Evolutionary conservation across 2,888 invertebrate genomes (phyloP), one percentile per base, ranked within the genome.

Genomic region (Pyrocoelia pectoralis): DNA sequence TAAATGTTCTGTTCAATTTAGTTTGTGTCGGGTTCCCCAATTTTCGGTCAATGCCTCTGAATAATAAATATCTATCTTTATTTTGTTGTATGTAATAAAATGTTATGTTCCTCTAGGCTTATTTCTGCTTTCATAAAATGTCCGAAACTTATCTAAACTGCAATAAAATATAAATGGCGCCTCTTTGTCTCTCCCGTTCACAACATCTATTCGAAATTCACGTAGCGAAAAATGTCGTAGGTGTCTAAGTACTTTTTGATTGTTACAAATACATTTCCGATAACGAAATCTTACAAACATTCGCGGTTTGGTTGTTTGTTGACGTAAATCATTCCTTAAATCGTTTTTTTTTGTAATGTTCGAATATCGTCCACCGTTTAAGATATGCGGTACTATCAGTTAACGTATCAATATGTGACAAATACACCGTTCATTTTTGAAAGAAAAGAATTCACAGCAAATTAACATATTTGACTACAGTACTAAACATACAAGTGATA

Each of bases 1-100:
- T 33, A 33, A n/a, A n/a, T 33, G 2, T 33, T 33, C n/a, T n/a
- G 10, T n/a, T 33, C n/a, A 33, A 33, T 33, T 33, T 33, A 33
- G n/a, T 33, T 33, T 6, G n/a, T n/a, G 2, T n/a, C 9, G 33
- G 10, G 10, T 33, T 33, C n/a, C 2, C 33, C n/a, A 33, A 33
- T 33, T 33, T 33, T 33, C 33, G 33, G 33, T 33, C 33, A 33
- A 33, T 33, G 33, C 33, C 33, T 33, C n/a, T 33, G n/a, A n/a
- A 33, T 33, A 33, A 33, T 33, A 33, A 33, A 33, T n/a, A 33
- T 33, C 33, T n/a, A 33, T 33, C n/a, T 33, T 33, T n/a, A n/a
- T 33, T 24, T 24, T 33, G n/a, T 33, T 33, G 8, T n/a, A n/a
- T n/a, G n/a, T 6, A 24, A 24, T 24, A 24, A 24, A 24, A 24